These are phyloP conservation scores for Gortyna flavago DNA, from an alignment of 2,888 invertebrate genomes.

Conservation along the genomic window DNA sequence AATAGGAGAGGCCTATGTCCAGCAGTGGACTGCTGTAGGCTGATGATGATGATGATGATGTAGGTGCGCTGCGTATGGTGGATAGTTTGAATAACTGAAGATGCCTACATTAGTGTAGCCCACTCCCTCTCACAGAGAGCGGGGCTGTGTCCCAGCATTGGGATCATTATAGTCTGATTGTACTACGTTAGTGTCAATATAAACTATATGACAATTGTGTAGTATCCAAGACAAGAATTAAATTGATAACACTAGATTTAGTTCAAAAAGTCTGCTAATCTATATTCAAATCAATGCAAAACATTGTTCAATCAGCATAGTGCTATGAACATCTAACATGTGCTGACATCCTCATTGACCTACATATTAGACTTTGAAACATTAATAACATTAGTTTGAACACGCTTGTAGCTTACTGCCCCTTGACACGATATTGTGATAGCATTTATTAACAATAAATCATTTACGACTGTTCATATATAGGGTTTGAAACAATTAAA, in stretches of 20 bases:
- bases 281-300: conserved; percentile 13
- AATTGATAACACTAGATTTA: neutral
- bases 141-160: too few species aligned
- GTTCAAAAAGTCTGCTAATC: neutral
- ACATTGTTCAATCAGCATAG: conserved; percentile 10
- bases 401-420: conserved; percentile 44
- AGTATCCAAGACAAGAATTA: neutral
- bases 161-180: too few species aligned
- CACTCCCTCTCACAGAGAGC: too few species aligned
- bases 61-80: too few species aligned
- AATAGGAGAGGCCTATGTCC: too few species aligned
- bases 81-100: neutral
- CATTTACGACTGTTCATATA: conserved; percentile 46
- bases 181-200: neutral
- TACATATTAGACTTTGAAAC: conserved; percentile 34
- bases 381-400: conserved; percentile 43
- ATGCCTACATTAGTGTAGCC: too few species aligned
- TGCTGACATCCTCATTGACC: conserved; percentile 55
- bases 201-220: neutral
- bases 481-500: conserved; percentile 18
- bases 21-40: too few species aligned
- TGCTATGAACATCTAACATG: conserved; percentile 12
- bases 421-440: conserved; percentile 53
- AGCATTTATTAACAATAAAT: conserved; percentile 51
- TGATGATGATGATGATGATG: too few species aligned